Base-by-base conservation (phyloP, 2,797 vertebrate genomes). In the Sebastes iracundus region DNA sequence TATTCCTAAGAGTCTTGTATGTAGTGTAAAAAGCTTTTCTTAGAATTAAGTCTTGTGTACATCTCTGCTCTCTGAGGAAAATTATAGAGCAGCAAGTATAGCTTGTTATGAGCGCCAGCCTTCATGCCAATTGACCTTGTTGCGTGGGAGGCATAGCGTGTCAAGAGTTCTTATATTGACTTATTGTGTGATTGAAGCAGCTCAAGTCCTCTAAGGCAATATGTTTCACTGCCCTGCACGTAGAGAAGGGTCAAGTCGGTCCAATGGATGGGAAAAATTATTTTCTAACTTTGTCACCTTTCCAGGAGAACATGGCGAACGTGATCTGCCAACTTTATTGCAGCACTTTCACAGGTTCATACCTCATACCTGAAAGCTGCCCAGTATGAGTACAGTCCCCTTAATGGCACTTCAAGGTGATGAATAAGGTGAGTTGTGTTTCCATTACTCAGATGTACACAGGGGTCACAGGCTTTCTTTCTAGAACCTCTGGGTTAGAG, bases 241-340 rank as follows among this genome's bases (percentile, higher is more conserved):
- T 2, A 38, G 30, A 22, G 42, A 10, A 10, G 49, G 74, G 72
- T 70, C 52, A 78, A 30, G 14, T 52, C 28, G 16, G 14, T 28
- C 16, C 30, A 52, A 1, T 22, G n/a, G 11, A 49, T 42, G 27
- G 27, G 64, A 56, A 80, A 11, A 72, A 7, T 1, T 38, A n/a
- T 60, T 87, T 70, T 71, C 62, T n/a, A 55, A 80, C 66, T 77
- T 38, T 67, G 13, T 62, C 61, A 81, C 64, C 64, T 80, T 69
- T 76, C 18, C 8, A 12, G 14, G 38, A 67, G 56, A 81, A 58
- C n/a, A 27, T 4, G 22, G 30, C 0, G 8, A 70, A 62, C 32
- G 55, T 4, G 23, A 16, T 55, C 27, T 28, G 25, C 7, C n/a
- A 38, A 23, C 27, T 68, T 35, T 49, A 61, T 46, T 63, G 13